A percentile compares a stretch with the other conserved stretches of the same genome.
Evolutionary conservation across 2,797 vertebrate genomes (phyloP).

Genomic region (Glossophaga mutica): DNA sequence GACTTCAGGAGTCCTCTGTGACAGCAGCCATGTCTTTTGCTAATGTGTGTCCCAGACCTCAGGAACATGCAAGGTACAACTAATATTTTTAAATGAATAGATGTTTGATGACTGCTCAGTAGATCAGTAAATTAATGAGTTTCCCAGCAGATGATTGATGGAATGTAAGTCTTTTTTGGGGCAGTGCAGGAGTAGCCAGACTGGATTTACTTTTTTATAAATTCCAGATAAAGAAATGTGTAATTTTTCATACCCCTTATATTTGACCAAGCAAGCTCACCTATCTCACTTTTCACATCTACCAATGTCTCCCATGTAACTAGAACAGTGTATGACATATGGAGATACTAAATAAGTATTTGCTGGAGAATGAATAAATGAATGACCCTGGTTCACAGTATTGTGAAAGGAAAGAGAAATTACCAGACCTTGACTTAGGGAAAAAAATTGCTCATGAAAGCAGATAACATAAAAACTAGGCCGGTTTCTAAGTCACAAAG

Average conservation of each 20-base stretch:
- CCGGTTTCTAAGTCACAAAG: background rate
- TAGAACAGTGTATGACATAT: background rate
- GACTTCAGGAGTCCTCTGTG: background rate
- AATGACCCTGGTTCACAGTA: background rate
- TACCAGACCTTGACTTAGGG: background rate
- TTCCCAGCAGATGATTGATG: background rate
- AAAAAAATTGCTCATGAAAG: background rate
- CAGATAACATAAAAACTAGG: background rate
- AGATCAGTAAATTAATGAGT: background rate
- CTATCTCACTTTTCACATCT: background rate
- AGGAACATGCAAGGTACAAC: background rate
- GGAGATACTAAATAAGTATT: background rate
- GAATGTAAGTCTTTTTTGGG: background rate
- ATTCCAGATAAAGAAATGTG: background rate
- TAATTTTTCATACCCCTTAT: background rate
- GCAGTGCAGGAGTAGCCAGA: background rate
- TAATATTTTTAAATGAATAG: background rate
- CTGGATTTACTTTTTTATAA: constrained; percentile 1
- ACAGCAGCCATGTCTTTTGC: background rate
- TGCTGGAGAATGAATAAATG: background rate
- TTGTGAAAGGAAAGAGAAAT: background rate
- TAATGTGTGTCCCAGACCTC: background rate
- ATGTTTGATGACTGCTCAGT: background rate
- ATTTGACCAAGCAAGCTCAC: background rate
- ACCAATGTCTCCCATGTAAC: background rate